A percentile compares a stretch with the other conserved stretches of the same genome.
phyloP scores from a whole-genome alignment of 1,140 invertebrate species.

The Halictus rubicundus region DNA sequence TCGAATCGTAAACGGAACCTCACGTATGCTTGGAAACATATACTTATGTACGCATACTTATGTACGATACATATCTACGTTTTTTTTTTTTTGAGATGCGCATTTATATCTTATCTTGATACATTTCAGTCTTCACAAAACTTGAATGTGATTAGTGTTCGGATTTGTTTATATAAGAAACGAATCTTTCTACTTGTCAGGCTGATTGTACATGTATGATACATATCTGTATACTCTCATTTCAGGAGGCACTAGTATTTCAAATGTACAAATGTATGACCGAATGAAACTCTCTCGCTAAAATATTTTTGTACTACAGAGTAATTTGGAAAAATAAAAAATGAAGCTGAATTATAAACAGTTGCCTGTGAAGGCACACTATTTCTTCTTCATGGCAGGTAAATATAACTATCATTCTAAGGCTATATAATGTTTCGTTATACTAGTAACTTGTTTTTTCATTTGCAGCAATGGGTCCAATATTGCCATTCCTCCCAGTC shows the following conservation, averaged over 20 bases:
- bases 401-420: constrained; percentile 69
- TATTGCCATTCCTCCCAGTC: constrained; percentile 87
- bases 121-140: neutral
- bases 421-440: neutral
- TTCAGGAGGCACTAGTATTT: neutral
- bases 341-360: constrained; percentile 84
- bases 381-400: constrained; percentile 91
- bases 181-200: neutral
- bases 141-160: neutral
- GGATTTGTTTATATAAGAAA: neutral
- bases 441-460: constrained; percentile 37
- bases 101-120: neutral
- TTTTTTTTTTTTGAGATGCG: neutral
- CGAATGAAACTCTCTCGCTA: neutral
- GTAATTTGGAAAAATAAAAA: constrained; percentile 61
- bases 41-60: too few relatives aligned
- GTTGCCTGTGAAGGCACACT: constrained; percentile 89
- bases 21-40: too few relatives aligned
- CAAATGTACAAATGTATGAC: neutral
- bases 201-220: neutral
- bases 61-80: neutral
- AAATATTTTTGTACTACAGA: neutral
- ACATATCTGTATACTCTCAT: neutral
- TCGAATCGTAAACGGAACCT: neutral
- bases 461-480: constrained; percentile 87